Evolutionary conservation across 2,113 vertebrate genomes (phyloP).

Genomic region (Lethenteron reissneri): DNA sequence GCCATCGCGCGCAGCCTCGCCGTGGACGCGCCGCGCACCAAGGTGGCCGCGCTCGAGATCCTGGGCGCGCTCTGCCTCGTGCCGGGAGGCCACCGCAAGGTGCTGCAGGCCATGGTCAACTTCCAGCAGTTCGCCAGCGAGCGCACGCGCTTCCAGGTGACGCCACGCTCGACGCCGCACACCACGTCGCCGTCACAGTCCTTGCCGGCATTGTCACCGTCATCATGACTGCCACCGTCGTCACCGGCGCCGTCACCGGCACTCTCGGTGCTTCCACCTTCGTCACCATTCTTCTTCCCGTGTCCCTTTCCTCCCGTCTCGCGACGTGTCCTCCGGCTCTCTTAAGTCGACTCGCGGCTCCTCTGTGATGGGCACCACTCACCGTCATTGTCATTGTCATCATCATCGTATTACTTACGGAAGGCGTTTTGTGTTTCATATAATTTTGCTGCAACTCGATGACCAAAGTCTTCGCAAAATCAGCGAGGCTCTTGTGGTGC

Average conservation of each 20-base stretch:
- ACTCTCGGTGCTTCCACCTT: too few species aligned
- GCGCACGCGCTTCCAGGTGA: constrained; percentile 83
- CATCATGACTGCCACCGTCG: not conserved
- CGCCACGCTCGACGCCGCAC: constrained; percentile 1
- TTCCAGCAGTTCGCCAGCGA: constrained; percentile 89
- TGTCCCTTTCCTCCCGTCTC: too few species aligned
- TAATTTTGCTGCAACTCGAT: not conserved
- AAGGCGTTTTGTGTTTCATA: not conserved
- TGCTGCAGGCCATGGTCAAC: constrained; percentile 85
- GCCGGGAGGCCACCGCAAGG: constrained; percentile 83
- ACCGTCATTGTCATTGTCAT: too few species aligned
- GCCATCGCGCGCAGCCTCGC: constrained; percentile 94
- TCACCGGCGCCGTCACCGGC: too few species aligned
- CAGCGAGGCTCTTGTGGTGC: not conserved
- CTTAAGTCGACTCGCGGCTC: too few species aligned
- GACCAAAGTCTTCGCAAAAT: not conserved
- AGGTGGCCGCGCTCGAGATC: constrained; percentile 95
- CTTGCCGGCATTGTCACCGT: not conserved
- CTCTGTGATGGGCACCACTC: too few species aligned
- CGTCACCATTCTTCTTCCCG: too few species aligned
- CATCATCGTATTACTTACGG: too few species aligned
- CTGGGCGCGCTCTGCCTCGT: constrained; percentile 97
- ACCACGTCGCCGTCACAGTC: not conserved
- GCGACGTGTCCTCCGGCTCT: too few species aligned
- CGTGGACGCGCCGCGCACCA: constrained; percentile 88